Evolutionary conservation across 2,797 vertebrate genomes (phyloP).

Genomic region (Hoplostethus mediterraneus): DNA sequence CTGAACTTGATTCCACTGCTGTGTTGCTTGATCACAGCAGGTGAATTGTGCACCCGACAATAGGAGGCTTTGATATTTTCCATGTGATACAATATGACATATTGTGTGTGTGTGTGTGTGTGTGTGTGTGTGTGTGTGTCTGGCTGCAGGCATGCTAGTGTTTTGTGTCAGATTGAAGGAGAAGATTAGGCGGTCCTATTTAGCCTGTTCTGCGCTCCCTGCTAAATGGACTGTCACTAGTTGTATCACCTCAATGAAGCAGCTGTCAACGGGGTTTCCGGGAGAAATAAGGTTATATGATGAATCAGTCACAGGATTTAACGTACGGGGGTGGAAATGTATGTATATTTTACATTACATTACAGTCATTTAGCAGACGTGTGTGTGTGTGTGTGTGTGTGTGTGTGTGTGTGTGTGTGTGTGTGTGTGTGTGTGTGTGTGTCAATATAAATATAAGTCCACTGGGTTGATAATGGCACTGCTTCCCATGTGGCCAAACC

Average conservation of each 20-base stretch:
- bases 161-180: slow-evolving; percentile 55
- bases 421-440: slow-evolving; percentile 9
- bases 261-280: slow-evolving; percentile 35
- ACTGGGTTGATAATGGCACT: neutral
- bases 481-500: slow-evolving; percentile 1
- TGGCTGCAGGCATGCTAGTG: slow-evolving; percentile 21
- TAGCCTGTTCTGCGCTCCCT: slow-evolving; percentile 36
- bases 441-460: slow-evolving; percentile 4
- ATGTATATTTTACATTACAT: too few relatives aligned
- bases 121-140: neutral
- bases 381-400: neutral
- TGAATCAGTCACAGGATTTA: slow-evolving; percentile 50
- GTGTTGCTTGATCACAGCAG: neutral
- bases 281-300: slow-evolving; percentile 23
- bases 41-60: neutral
- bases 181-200: slow-evolving; percentile 36
- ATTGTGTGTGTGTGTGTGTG: too few relatives aligned
- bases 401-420: slow-evolving; percentile 4
- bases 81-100: too few relatives aligned
- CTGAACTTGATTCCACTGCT: neutral
- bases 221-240: slow-evolving; percentile 46
- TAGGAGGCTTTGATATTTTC: too few relatives aligned
- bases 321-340: slow-evolving; percentile 10
- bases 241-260: slow-evolving; percentile 55
- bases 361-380: neutral